A percentile compares a stretch with the other conserved stretches of the same genome.
Conservation (phyloP, 2,797 vertebrate species). For the Cetoscarus ocellatus region DNA sequence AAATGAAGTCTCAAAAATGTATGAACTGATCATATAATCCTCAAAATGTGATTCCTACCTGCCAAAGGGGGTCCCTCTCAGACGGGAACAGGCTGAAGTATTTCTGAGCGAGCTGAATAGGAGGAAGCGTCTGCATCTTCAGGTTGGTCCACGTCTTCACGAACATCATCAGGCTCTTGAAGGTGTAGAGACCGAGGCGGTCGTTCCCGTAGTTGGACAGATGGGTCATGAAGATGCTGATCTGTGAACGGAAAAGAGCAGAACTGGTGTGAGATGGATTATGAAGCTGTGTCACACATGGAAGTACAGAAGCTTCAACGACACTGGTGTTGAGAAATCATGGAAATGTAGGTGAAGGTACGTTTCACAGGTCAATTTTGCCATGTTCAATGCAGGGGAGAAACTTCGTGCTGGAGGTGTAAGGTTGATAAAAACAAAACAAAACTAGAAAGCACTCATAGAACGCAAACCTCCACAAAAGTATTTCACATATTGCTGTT, state of each 20-base stretch:
- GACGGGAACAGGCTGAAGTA: conserved; percentile 99
- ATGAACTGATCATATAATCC: not conserved
- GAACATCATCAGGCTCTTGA: conserved; percentile 95
- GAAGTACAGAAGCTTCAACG: too few relatives aligned
- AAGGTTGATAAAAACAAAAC: too few relatives aligned
- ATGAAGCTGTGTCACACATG: too few relatives aligned
- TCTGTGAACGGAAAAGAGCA: conserved; percentile 77
- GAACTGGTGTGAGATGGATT: not conserved
- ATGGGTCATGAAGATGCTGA: conserved; percentile 99
- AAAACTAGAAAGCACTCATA: too few relatives aligned
- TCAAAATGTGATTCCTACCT: conserved; percentile 81
- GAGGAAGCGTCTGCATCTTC: conserved; percentile 95
- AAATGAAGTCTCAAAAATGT: not conserved
- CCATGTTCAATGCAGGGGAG: too few relatives aligned
- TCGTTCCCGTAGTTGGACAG: conserved; percentile 98
- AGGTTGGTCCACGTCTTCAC: conserved; percentile 97
- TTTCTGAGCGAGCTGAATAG: conserved; percentile 94
- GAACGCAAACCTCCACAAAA: too few relatives aligned
- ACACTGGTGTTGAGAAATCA: too few relatives aligned
- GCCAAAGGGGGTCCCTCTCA: conserved; percentile 98
- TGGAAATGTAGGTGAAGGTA: too few relatives aligned
- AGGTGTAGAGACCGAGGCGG: conserved; percentile 97
- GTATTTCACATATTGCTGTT: too few relatives aligned
- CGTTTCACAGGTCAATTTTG: too few relatives aligned
- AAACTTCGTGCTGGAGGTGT: too few relatives aligned